Evolutionary conservation across 2,888 invertebrate genomes (phyloP), one percentile per base, ranked within the genome.

Genomic region (Protonemura montana): DNA sequence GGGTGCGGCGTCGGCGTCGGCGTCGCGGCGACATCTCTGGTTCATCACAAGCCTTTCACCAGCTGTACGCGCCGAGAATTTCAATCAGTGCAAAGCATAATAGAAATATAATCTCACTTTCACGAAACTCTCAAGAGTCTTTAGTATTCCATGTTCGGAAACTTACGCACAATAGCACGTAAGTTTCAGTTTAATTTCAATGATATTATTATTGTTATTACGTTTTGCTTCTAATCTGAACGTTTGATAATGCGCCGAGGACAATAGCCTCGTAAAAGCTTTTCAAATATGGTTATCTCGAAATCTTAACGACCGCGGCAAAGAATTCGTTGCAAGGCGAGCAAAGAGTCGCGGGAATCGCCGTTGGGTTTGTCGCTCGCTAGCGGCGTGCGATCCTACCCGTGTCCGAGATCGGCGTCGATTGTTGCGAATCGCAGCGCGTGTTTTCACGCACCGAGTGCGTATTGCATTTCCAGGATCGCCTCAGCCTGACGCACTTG

Each of bases 261-360:
- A 78, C 78, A 78, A 78, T 78, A 78, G 78, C 78, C 26, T 78
- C 78, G 78, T 78, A 78, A 78, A 78, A 78, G 78, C 78, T 78
- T 78, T 78, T 25, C 78, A 78, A 78, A 81, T 30, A 78, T 7
- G 78, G 78, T 78, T 78, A 78, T 78, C 78, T 78, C 28, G 28
- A 26, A 27, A 78, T 78, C 78, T 78, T 5, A 78, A 78, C 78
- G 78, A 27, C 78, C 28, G 26, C 35, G 35, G 3, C 59, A 13
- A 59, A 59, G 59, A 78, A 78, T 78, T 78, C 78, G 10, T 16
- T 0, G 2, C 78, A 7, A 5, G 76, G 25, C 59, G 59, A 41
- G 6, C 41, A 13, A 59, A 21, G 59, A 59, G 21, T 16, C 16
- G 59, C 59, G 21, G 13, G 21, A 59, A 10, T 59, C 59, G 59